Percentiles rank a stretch among this genome's conserved stretches.
Conservation (phyloP, 2,888 invertebrate species). For the Zaprionus lineosus region DNA sequence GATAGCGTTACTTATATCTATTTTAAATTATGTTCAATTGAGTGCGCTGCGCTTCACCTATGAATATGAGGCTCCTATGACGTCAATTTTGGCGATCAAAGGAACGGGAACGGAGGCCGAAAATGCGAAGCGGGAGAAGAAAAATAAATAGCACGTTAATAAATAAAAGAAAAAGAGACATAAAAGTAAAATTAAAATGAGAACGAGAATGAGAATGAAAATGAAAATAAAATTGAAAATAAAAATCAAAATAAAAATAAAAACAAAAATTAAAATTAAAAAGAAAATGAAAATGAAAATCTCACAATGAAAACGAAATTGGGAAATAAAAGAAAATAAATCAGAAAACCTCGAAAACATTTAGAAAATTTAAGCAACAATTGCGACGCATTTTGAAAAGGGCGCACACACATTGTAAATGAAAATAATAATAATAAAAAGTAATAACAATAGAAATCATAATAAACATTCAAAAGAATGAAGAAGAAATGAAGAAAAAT, state of each 20-base stretch:
- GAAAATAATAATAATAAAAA: constrained; percentile 24
- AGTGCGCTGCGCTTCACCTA: constrained; percentile 63
- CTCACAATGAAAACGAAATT: neutral
- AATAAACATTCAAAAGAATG: constrained; percentile 11
- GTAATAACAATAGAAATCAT: constrained; percentile 18
- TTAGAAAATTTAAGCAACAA: constrained; percentile 50
- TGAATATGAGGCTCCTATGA: constrained; percentile 48
- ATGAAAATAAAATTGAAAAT: too few relatives aligned
- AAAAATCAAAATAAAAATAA: constrained; percentile 1
- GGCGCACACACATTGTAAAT: constrained; percentile 7
- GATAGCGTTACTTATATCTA: constrained; percentile 69
- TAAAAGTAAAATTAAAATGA: too few relatives aligned
- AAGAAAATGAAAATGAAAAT: constrained; percentile 5
- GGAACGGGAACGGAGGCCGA: too few relatives aligned
- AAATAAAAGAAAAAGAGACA: too few relatives aligned
- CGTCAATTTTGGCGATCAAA: too few relatives aligned
- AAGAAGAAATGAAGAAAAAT: too few relatives aligned
- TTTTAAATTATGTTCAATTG: constrained; percentile 74
- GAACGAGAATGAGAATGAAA: too few relatives aligned
- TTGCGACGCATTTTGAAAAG: constrained; percentile 50
- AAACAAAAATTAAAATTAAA: neutral
- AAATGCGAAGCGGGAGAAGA: too few relatives aligned
- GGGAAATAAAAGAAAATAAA: constrained; percentile 34
- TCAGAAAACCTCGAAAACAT: constrained; percentile 53
- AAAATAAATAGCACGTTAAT: too few relatives aligned